These are phyloP conservation scores for Stenchaetothrips biformis DNA, from an alignment of 2,888 invertebrate genomes.

Conservation along the genomic window DNA sequence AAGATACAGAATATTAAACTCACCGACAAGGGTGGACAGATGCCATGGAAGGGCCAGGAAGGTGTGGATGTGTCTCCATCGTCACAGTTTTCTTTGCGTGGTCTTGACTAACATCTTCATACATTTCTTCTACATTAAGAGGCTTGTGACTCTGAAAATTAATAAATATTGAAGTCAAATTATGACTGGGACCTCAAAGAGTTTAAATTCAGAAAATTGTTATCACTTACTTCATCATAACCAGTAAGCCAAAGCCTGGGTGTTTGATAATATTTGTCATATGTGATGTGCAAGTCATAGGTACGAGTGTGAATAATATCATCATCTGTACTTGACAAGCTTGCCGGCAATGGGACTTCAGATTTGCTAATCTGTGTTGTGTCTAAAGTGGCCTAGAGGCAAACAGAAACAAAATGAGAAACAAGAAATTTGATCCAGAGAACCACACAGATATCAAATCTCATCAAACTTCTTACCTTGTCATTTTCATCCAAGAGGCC, in stretches of 20 bases:
- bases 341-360: not conserved
- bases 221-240: slow-evolving; percentile 74
- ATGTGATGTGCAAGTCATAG: slow-evolving; percentile 97
- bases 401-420: slow-evolving; percentile 24
- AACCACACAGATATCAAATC: slow-evolving; percentile 26
- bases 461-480: slow-evolving; percentile 54
- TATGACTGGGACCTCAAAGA: not conserved
- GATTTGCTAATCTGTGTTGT: not conserved
- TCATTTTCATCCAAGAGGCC: slow-evolving; percentile 91
- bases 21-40: slow-evolving; percentile 97
- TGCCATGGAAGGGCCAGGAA: slow-evolving; percentile 91
- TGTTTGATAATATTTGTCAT: slow-evolving; percentile 99
- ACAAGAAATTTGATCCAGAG: slow-evolving; percentile 14
- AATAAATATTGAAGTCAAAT: slow-evolving; percentile 27
- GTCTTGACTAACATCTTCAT: slow-evolving; percentile 98
- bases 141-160: slow-evolving; percentile 69
- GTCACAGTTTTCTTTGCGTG: slow-evolving; percentile 99
- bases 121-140: slow-evolving; percentile 90
- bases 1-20: slow-evolving; percentile 32
- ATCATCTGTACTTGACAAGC: slow-evolving; percentile 49
- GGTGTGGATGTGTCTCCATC: slow-evolving; percentile 97
- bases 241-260: slow-evolving; percentile 97
- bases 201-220: slow-evolving; percentile 11
- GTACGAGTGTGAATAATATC: slow-evolving; percentile 92
- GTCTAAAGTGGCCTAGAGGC: slow-evolving; percentile 47